Evolutionary conservation across 1,140 invertebrate genomes (phyloP), one percentile per base, ranked within the genome.

Genomic region (Habropoda laboriosa): DNA sequence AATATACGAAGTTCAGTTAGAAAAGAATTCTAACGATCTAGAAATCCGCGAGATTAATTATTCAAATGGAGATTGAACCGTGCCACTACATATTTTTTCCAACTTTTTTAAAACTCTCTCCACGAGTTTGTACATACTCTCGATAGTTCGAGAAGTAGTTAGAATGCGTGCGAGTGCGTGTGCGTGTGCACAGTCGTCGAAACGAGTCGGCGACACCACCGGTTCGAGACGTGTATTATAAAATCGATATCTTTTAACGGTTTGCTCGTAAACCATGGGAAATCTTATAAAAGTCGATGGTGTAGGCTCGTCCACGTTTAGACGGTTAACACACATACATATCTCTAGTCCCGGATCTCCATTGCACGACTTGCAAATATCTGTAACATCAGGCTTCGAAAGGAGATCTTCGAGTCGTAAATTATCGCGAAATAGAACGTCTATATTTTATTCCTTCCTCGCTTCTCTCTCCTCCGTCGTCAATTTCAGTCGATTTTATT

Each of bases 331-430:
- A 53, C 32, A 63, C 53, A 38, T 51, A 38, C 32, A 58, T 58
- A 49, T 60, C 13, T 30, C 42, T 5, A 70, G 13, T 77, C 24
- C 55, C 66, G 55, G 66, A 78, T 71, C 42, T 78, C 38, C 30
- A 24, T n/a, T 45, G 21, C 24, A 42, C 61, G 38, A 57, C 35
- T 71, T 49, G 66, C 55, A 42, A 71, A 78, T n/a, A n/a, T 78
- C 53, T 58, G 32, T n/a, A 47, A 58, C n/a, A 71, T 51, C 45
- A n/a, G 24, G 35, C 4, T 64, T 66, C 38, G 61, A 35, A 66
- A 66, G 21, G 38, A 42, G 18, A 18, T 42, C 35, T 16, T 12
- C 6, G 27, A 7, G 2, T 60, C 32, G 42, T 60, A 60, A 70
- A 66, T 45, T 55, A 53, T 38, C 61, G 27, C 53, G 32, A 57